Evolutionary conservation across 2,888 invertebrate species (phyloP).

Genomic region (Drosophila mimica): DNA sequence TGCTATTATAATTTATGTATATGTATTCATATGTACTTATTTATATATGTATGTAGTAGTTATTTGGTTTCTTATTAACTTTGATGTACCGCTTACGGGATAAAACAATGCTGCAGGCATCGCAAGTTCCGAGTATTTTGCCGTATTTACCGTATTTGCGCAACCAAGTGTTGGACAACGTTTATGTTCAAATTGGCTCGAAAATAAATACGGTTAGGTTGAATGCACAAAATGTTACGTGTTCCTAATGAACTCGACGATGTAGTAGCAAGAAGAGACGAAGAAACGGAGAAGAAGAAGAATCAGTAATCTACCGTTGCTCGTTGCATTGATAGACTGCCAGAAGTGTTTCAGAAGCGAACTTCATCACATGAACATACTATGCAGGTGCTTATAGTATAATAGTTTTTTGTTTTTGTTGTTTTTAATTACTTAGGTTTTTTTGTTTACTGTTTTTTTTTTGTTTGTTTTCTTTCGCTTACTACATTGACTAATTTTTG

Average conservation of each 20-base stretch:
- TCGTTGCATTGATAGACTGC: neutral
- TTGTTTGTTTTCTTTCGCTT: neutral
- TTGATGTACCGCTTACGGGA: conserved; percentile 29
- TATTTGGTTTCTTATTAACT: conserved; percentile 11
- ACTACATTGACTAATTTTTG: conserved; percentile 57
- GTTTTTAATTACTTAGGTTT: neutral
- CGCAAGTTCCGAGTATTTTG: conserved; percentile 1
- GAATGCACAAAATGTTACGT: neutral
- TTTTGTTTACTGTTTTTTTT: neutral
- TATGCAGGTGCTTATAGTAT: conserved; percentile 30
- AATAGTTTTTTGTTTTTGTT: conserved; percentile 23
- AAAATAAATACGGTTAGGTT: neutral
- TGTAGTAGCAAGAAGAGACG: neutral
- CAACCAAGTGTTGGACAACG: neutral
- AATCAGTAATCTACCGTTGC: conserved; percentile 35
- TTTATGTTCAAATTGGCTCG: neutral
- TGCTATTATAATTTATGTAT: conserved; percentile 19
- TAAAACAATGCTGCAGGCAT: conserved; percentile 8
- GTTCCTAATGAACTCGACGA: neutral
- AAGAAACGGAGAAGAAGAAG: neutral
- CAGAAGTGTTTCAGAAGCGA: conserved; percentile 3
- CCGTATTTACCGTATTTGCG: neutral
- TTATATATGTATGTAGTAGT: conserved; percentile 15
- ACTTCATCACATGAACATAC: conserved; percentile 28
- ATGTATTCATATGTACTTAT: conserved; percentile 30